phyloP scores from a whole-genome alignment of 2,797 vertebrate genomes.

The Rhabdomys pumilio region DNA sequence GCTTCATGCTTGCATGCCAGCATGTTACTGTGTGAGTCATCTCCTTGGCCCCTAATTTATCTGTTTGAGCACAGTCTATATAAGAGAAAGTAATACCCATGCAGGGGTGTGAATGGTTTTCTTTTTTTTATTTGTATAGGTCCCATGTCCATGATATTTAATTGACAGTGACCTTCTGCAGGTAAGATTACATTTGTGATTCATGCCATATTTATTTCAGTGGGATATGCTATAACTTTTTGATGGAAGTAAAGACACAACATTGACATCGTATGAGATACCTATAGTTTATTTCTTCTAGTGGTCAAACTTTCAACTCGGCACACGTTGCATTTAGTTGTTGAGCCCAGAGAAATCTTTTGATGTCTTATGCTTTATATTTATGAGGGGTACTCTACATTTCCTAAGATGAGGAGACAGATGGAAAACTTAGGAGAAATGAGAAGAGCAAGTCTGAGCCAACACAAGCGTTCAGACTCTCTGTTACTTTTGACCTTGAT shows the following conservation, averaged over 20 bases:
- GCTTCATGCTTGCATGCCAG: not conserved
- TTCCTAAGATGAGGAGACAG: not conserved
- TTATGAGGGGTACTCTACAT: not conserved
- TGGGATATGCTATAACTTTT: conserved; percentile 4
- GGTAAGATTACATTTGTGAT: not conserved
- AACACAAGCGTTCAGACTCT: not conserved
- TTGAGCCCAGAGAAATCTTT: not conserved
- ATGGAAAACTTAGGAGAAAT: not conserved
- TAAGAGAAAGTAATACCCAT: not conserved
- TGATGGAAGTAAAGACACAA: not conserved
- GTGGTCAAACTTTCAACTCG: not conserved
- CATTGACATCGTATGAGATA: conserved; percentile 33
- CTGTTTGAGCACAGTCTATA: not conserved
- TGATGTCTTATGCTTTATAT: not conserved
- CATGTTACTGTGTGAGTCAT: not conserved
- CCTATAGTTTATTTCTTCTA: not conserved
- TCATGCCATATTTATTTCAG: not conserved
- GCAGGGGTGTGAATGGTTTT: not conserved
- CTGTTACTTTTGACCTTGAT: not conserved
- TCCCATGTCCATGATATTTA: not conserved
- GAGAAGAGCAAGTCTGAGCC: not conserved
- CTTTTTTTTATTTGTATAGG: not conserved
- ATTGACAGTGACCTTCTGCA: not conserved
- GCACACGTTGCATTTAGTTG: not conserved
- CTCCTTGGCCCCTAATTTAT: not conserved